phyloP scores from a whole-genome alignment of 1,140 invertebrate genomes.

The Lerema accius region DNA sequence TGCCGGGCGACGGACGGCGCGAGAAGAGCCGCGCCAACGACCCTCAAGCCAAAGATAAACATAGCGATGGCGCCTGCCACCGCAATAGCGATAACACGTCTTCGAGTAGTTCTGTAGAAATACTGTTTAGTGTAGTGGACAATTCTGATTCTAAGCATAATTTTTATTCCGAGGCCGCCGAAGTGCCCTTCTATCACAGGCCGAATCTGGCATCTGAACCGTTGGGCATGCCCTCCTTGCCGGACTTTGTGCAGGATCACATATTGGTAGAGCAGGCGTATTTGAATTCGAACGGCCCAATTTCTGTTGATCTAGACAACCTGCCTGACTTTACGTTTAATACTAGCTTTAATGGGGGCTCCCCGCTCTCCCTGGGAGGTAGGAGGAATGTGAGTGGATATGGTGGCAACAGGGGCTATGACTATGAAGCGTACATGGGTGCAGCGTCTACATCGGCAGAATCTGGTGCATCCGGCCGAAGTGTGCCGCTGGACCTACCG shows the following conservation, averaged over 20 bases:
- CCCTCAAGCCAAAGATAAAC: slow-evolving; percentile 74
- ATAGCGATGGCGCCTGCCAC: slow-evolving; percentile 52
- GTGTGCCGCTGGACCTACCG: slow-evolving; percentile 77
- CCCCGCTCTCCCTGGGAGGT: slow-evolving; percentile 59
- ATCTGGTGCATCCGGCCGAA: slow-evolving; percentile 48
- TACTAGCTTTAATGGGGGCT: slow-evolving; percentile 71
- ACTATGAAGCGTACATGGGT: slow-evolving; percentile 66
- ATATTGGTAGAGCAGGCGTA: slow-evolving; percentile 85
- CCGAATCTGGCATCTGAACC: slow-evolving; percentile 73
- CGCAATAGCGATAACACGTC: slow-evolving; percentile 70
- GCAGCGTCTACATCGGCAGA: slow-evolving; percentile 59
- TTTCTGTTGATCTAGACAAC: slow-evolving; percentile 82
- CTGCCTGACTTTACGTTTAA: slow-evolving; percentile 85
- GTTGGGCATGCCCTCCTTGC: slow-evolving; percentile 82
- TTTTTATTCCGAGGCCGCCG: slow-evolving; percentile 65
- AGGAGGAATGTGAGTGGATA: slow-evolving; percentile 62
- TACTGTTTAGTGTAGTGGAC: slow-evolving; percentile 75
- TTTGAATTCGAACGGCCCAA: slow-evolving; percentile 76
- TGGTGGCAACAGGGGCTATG: slow-evolving; percentile 61
- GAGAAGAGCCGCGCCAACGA: slow-evolving; percentile 62
- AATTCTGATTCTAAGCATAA: slow-evolving; percentile 75
- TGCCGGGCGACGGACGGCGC: slow-evolving; percentile 58
- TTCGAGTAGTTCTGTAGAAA: slow-evolving; percentile 76
- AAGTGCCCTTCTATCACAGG: slow-evolving; percentile 68
- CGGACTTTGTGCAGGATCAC: slow-evolving; percentile 88